Base-by-base conservation (phyloP, 2,113 vertebrate species). In the Lepus americanus region DNA sequence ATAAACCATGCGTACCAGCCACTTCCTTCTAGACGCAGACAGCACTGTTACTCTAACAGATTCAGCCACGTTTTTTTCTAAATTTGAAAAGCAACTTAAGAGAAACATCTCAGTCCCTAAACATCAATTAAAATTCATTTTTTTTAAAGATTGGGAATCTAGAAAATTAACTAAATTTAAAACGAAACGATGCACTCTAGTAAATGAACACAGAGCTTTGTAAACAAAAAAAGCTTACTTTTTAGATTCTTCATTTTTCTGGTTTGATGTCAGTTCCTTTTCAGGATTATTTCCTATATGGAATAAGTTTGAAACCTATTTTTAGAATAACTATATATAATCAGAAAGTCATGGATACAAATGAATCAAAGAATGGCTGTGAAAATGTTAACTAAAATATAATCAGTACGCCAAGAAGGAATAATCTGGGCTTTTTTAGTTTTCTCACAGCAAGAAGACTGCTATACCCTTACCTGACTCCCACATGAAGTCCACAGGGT, bases 221-320 rank as follows among this genome's bases (percentile, higher is more conserved):
- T 63, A 87, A 64, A 17, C 36, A 44, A 94, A 19, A 64, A 97
- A 97, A 94, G 80, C 95, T 98, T 98, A 94, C 98, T 93, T 98
- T 97, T 98, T 97, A 10, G 95, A 95, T n/a, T 98, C 98, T 95
- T 98, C 97, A 23, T 97, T 98, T 78, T 98, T 98, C 88, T 44
- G 90, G 81, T 98, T 98, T 67, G 96, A 80, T 0, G 88, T 31
- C 73, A 94, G 97, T n/a, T 98, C 98, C 94, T 94, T 91, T 94
- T 97, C 98, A 92, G 98, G 22, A 67, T 86, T 97, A 76, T 96
- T 98, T 96, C 93, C 98, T 98, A 78, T 0, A 64, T 7, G 94
- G 53, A 97, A n/a, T 33, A 95, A 97, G 31, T 94, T 82, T 84
- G 93, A 96, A 94, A 93, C 9, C 27, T 63, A 9, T 61, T 96